Base-by-base conservation (phyloP, 1,140 invertebrate species). In the Trialeurodes vaporariorum region DNA sequence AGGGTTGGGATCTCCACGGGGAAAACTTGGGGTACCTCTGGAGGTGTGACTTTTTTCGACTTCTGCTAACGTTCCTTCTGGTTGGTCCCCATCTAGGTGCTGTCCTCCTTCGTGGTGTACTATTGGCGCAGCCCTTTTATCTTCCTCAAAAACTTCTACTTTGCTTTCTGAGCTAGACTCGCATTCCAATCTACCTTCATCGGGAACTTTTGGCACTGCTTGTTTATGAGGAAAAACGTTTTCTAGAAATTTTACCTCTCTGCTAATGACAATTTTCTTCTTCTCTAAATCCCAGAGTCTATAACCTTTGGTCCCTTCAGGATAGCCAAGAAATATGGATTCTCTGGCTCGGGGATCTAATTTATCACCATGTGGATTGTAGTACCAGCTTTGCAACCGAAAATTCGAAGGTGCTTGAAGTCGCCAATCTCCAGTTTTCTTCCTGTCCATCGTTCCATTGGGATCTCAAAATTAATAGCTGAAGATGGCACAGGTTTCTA, bases 291-390 rank as follows among this genome's bases (percentile, higher is more conserved):
- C 66, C 65, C 72, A 75, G 21, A 79, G 40, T 63, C 74, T 70
- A 67, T 78, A 78, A 59, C 72, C 76, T 63, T 76, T 76, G 2
- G 68, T 68, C 63, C 73, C 69, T 26, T 75, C 71, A 63, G 67
- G 27, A 70, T 74, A 79, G 59, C 77, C 77, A 40, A 79, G 69
- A 63, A 80, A 66, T n/a, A 76, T 70, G 0, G 27, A 34, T 70
- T 73, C 71, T 1, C 64, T 64, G 60, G 71, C 67, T 59, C 74
- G 76, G 26, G 72, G 71, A 59, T 75, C 73, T 71, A 70, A 75
- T 68, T 77, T 77, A 26, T 64, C 22, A 67, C 71, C 65, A 61
- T 72, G 68, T 63, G 64, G 40, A 70, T 75, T 75, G 17, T 63
- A 25, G 25, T 63, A 63, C 62, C 62, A 63, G 25, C 62, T 22